Conservation (phyloP, 2,113 vertebrate genomes). For the Sceloporus tristichus region DNA sequence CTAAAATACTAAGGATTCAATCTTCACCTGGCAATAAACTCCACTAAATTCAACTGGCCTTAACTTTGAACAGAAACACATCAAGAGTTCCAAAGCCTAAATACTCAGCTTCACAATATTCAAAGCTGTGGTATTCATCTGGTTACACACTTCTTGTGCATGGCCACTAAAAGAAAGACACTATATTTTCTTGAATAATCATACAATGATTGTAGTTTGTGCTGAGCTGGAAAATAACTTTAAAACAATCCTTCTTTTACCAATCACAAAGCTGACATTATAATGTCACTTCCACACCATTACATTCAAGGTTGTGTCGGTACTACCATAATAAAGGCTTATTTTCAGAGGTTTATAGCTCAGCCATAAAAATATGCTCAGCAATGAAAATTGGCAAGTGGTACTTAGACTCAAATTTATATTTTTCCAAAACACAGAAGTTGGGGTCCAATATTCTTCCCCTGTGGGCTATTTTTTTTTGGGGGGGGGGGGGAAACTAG, state of each 20-base stretch:
- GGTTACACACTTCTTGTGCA: conserved; percentile 30
- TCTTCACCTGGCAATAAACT: neutral
- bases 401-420: conserved; percentile 21
- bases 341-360: conserved; percentile 48
- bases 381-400: conserved; percentile 50
- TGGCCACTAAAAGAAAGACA: conserved; percentile 46
- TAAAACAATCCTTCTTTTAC: conserved; percentile 47
- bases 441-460: conserved; percentile 5
- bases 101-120: neutral
- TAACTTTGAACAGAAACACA: neutral
- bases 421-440: conserved; percentile 23
- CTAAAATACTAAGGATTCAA: conserved; percentile 30
- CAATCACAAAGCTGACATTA: conserved; percentile 13
- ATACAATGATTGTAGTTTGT: conserved; percentile 23
- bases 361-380: conserved; percentile 15
- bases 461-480: neutral
- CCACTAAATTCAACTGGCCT: neutral
- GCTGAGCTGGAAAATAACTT: conserved; percentile 42
- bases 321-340: conserved; percentile 36
- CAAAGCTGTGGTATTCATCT: neutral
- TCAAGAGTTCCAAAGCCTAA: neutral
- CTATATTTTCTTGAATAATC: conserved; percentile 40
- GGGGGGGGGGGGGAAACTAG: too few species aligned
- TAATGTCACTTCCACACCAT: conserved; percentile 22
- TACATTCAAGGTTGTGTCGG: conserved; percentile 34